Base-by-base conservation (phyloP, 1,140 invertebrate genomes). In the Danaus melanippus region DNA sequence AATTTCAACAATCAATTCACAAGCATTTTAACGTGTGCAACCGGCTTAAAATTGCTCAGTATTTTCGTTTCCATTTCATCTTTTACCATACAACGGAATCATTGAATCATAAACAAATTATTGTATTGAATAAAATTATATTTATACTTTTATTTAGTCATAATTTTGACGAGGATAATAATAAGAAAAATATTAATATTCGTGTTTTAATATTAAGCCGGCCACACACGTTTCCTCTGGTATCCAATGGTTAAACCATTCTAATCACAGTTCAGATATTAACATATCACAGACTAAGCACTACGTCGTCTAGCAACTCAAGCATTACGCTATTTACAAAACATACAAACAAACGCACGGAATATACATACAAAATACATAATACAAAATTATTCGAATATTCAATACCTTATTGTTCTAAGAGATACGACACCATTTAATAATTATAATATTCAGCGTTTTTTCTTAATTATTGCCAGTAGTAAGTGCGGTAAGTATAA, bases 241-340 rank as follows among this genome's bases (percentile, higher is more conserved):
- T 54, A 46, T 47, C 44, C 12, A 32, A 54, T 54, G 53, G 53
- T 54, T 48, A 48, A 32, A 54, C 53, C 53, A 48, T 58, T 48
- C 56, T 57, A 53, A 58, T 58, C 56, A 58, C 56, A 58, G 50
- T 39, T 58, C 56, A 48, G 56, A 58, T 58, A 48, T 44, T 49
- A 49, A 56, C 56, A 50, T 58, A 58, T 58, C 56, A 58, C 56
- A 58, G 56, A 47, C 46, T 47, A 10, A 10, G 7, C 32, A 12
- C 49, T 52, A 48, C 15, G n/a, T 49, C 56, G 44, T 51, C 46
- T n/a, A 51, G 55, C 55, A 56, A 56, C 48, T 50, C 50, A 58
- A 58, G 40, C 43, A 58, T 52, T 53, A 52, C 17, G 17, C n/a
- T 56, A 56, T 53, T 58, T 52, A 58, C 50, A 58, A 58, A 52